Evolutionary conservation across 2,888 invertebrate genomes (phyloP).

Genomic region (Orchesella flavescens): DNA sequence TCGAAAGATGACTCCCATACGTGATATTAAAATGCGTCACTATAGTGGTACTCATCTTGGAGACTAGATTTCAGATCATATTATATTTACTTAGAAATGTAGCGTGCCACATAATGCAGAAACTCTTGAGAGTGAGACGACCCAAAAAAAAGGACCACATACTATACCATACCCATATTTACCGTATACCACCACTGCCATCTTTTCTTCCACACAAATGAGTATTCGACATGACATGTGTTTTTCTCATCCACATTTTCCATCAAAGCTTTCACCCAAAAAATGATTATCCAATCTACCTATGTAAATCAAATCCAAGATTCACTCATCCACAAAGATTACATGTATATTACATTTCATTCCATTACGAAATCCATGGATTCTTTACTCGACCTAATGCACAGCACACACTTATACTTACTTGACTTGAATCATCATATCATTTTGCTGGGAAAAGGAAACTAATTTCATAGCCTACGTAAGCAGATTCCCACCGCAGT

Average conservation of each 20-base stretch:
- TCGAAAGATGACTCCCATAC: no score
- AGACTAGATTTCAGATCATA: no score
- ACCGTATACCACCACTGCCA: not conserved
- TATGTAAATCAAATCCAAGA: conserved; percentile 61
- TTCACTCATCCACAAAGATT: conserved; percentile 52
- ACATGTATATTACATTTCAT: conserved; percentile 59
- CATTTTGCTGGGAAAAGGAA: conserved; percentile 25
- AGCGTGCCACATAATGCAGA: no score
- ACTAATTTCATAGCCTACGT: conserved; percentile 16
- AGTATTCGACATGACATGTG: conserved; percentile 51
- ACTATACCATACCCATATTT: no score
- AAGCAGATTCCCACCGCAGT: not conserved
- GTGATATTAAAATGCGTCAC: no score
- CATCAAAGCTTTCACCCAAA: conserved; percentile 57
- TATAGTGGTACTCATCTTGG: no score
- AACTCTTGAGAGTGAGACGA: no score
- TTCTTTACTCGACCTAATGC: not conserved
- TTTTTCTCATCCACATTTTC: conserved; percentile 51
- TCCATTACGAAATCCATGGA: conserved; percentile 42
- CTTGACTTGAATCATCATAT: no score
- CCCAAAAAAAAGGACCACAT: no score
- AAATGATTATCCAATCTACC: conserved; percentile 60
- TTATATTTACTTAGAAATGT: no score
- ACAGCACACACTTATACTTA: not conserved
- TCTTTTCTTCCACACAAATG: conserved; percentile 51